Percentiles rank a stretch among this genome's conserved stretches.
These are phyloP conservation scores for Thecocarcelia acutangulata DNA, from an alignment of 2,888 invertebrate species.

Conservation along the genomic window DNA sequence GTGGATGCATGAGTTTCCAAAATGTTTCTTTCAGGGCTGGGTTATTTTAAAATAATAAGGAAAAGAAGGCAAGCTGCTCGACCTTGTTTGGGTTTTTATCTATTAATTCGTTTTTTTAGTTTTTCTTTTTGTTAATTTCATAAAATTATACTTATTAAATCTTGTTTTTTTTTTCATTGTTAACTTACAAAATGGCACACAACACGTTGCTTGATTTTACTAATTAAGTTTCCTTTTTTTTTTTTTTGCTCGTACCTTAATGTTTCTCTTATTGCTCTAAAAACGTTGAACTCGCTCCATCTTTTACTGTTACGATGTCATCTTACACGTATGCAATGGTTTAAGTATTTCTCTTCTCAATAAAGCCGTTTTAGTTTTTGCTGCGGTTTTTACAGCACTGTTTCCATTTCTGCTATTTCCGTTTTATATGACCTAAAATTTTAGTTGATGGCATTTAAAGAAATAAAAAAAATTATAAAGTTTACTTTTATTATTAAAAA, in stretches of 20 bases:
- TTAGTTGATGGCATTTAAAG: conserved; percentile 18
- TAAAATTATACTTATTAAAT: conserved; percentile 20
- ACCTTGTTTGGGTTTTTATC: conserved; percentile 7
- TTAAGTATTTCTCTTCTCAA: background rate
- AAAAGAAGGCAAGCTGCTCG: background rate
- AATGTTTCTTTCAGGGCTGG: too few relatives aligned
- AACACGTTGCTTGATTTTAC: conserved; percentile 51
- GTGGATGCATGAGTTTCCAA: too few relatives aligned
- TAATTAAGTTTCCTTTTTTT: background rate
- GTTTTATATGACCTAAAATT: conserved; percentile 83
- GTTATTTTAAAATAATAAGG: too few relatives aligned
- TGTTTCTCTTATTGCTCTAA: conserved; percentile 6
- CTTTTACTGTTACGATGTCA: background rate
- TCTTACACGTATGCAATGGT: background rate
- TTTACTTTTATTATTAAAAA: background rate
- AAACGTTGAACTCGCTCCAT: background rate
- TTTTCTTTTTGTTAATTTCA: background rate
- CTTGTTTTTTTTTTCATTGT: conserved; percentile 67
- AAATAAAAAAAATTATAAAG: conserved; percentile 16
- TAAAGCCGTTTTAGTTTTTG: conserved; percentile 8
- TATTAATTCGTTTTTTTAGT: background rate
- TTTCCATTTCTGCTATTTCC: conserved; percentile 94
- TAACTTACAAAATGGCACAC: conserved; percentile 73
- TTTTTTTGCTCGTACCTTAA: too few relatives aligned
- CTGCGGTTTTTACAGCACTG: conserved; percentile 76